Conservation (phyloP, 2,888 invertebrate genomes). For the Acronicta leporina region DNA sequence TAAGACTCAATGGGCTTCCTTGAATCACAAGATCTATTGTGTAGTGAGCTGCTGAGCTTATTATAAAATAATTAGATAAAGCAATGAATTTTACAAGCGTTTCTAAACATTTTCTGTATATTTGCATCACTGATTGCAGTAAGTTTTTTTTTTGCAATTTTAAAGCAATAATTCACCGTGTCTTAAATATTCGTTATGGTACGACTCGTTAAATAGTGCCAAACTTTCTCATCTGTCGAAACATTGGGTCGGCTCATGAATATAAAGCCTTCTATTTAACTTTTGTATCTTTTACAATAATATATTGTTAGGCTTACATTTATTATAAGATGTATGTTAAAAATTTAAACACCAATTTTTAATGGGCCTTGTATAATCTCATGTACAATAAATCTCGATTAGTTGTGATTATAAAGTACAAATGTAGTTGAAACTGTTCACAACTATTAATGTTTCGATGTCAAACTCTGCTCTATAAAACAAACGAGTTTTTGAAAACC, state of each 20-base stretch:
- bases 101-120: slow-evolving; percentile 28
- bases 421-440: slow-evolving; percentile 74
- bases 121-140: slow-evolving; percentile 37
- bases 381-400: slow-evolving; percentile 69
- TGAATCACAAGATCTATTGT: slow-evolving; percentile 64
- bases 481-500: slow-evolving; percentile 26
- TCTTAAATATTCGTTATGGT: slow-evolving; percentile 50
- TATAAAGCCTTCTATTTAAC: slow-evolving; percentile 38
- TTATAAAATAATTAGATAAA: slow-evolving; percentile 45
- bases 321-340: slow-evolving; percentile 43
- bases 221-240: slow-evolving; percentile 43
- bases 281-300: slow-evolving; percentile 53
- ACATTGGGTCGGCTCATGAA: slow-evolving; percentile 43
- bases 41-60: slow-evolving; percentile 59
- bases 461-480: slow-evolving; percentile 31
- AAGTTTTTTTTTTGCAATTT: slow-evolving; percentile 40
- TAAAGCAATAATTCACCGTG: slow-evolving; percentile 58
- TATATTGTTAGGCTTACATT: slow-evolving; percentile 46
- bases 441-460: slow-evolving; percentile 45
- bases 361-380: slow-evolving; percentile 56
- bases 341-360: slow-evolving; percentile 55
- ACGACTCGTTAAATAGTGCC: slow-evolving; percentile 50
- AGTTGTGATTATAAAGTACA: slow-evolving; percentile 85
- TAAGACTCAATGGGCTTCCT: slow-evolving; percentile 81
- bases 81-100: slow-evolving; percentile 30